phyloP scores from a whole-genome alignment of 2,797 vertebrate species.

The Clarias laeviceps region DNA sequence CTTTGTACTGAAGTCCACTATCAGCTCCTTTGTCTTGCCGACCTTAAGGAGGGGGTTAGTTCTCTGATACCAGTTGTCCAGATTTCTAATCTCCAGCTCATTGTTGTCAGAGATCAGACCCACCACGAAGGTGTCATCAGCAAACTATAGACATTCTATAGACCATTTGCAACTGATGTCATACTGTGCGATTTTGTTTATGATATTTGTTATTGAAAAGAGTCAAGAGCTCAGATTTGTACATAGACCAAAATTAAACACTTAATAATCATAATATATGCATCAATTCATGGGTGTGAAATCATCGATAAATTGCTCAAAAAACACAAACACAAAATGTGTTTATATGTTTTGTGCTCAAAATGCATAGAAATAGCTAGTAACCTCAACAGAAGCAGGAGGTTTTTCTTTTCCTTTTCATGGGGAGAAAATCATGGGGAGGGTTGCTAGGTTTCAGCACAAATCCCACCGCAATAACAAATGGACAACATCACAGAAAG shows the following conservation, averaged over 20 bases:
- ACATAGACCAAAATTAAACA: neutral
- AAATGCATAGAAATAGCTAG: neutral
- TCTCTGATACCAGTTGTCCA: no score
- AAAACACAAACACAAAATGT: neutral
- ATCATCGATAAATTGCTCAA: neutral
- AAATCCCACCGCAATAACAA: neutral
- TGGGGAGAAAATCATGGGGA: neutral
- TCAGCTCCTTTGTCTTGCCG: no score
- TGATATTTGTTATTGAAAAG: neutral
- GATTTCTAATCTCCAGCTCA: no score
- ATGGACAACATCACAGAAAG: neutral
- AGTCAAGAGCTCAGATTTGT: neutral
- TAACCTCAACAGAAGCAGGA: neutral
- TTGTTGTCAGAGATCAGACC: no score
- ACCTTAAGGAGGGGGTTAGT: no score
- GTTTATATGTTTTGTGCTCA: neutral
- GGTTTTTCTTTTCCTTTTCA: neutral
- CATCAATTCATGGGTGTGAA: neutral
- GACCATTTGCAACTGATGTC: no score
- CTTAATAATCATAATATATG: no score
- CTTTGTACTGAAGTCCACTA: no score
- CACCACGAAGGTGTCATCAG: no score
- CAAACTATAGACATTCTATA: no score
- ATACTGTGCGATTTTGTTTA: neutral
- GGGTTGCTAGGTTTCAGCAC: neutral